phyloP scores from a whole-genome alignment of 2,797 vertebrate species.

The Anomalospiza imberbis region DNA sequence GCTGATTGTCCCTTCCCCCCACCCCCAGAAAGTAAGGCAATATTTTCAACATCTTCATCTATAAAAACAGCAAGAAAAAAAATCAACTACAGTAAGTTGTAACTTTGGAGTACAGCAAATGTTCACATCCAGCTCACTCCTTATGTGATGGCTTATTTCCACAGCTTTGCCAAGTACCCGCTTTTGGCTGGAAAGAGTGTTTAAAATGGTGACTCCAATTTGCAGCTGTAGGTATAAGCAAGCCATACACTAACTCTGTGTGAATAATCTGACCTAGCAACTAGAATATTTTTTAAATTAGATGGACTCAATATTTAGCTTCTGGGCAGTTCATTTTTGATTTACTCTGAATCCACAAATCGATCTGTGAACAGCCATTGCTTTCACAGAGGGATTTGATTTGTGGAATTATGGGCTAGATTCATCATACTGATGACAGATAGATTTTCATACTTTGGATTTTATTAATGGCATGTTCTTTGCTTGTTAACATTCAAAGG shows the following conservation, averaged over 20 bases:
- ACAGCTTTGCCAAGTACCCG: not conserved
- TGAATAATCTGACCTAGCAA: conserved; percentile 11
- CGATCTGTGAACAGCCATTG: conserved; percentile 24
- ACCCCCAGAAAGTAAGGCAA: not conserved
- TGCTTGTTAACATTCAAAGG: conserved; percentile 50
- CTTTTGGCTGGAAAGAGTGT: not conserved
- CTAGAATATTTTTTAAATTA: conserved; percentile 33
- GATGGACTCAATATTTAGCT: conserved; percentile 12
- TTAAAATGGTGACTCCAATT: not conserved
- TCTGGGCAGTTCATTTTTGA: conserved; percentile 47
- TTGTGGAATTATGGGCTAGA: conserved; percentile 45
- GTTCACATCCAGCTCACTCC: not conserved
- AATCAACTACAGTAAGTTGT: not conserved
- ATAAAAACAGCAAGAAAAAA: not conserved
- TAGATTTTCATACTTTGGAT: conserved; percentile 43
- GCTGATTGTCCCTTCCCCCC: rapidly evolving
- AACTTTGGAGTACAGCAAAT: not conserved
- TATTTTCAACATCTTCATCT: not conserved
- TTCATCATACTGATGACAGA: conserved; percentile 39
- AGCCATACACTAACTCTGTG: not conserved
- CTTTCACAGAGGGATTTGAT: conserved; percentile 52
- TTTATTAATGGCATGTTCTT: conserved; percentile 51
- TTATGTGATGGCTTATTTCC: not conserved
- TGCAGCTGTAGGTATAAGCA: not conserved
- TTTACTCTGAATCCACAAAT: conserved; percentile 50